phyloP scores from a whole-genome alignment of 1,140 invertebrate species.

The Drosophila punjabiensis region DNA sequence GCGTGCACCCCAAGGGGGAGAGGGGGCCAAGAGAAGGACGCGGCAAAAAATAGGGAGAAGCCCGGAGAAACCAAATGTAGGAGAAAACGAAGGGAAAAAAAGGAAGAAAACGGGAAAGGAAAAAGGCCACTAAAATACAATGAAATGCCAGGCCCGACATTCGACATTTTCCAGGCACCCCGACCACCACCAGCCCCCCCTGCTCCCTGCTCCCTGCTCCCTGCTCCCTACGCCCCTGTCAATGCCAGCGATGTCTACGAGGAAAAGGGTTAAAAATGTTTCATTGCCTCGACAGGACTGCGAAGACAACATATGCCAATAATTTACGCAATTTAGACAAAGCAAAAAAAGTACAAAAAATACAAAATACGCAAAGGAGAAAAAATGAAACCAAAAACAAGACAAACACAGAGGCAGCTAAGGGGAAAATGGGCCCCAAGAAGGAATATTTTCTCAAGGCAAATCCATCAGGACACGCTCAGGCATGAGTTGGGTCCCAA shows the following conservation, averaged over 20 bases:
- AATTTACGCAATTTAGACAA: conserved; percentile 79
- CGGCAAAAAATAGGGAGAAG: conserved; percentile 5
- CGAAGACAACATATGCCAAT: conserved; percentile 79
- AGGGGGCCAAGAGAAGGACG: not conserved
- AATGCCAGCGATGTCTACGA: conserved; percentile 68
- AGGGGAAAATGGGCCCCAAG: conserved; percentile 8
- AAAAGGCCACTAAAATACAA: conserved; percentile 46
- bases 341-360: conserved; percentile 11
- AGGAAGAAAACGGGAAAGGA: not conserved
- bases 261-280: conserved; percentile 80
- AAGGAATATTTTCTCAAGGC: conserved; percentile 18
- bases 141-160: conserved; percentile 68
- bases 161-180: conserved; percentile 17
- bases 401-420: conserved; percentile 2
- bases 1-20: not conserved
- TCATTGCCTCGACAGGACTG: conserved; percentile 66
- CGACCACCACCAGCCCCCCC: too few species aligned
- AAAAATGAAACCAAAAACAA: conserved; percentile 36
- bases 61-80: not conserved
- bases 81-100: not conserved
- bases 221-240: conserved; percentile 56
- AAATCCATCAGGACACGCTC: conserved; percentile 40
- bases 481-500: conserved; percentile 10
- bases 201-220: not conserved
- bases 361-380: conserved; percentile 9